Evolutionary conservation across 2,797 vertebrate genomes (phyloP), one percentile per base, ranked within the genome.

Genomic region (Lithobates pipiens): DNA sequence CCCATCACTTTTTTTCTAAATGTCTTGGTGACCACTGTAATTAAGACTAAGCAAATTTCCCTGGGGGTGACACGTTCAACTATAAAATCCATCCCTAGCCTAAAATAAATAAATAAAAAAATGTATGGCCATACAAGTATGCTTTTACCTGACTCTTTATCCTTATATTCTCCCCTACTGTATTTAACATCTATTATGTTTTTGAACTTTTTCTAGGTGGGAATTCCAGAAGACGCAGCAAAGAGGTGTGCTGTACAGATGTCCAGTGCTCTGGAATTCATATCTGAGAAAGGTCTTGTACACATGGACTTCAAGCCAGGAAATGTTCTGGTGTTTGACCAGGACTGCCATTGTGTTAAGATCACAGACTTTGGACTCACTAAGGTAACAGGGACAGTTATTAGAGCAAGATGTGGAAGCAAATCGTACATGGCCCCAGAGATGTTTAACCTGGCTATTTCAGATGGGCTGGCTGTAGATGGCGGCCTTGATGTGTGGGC

Each of bases 171-270:
- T 39, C 34, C 34, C 34, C 34, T 34, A 34, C 34, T 34, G 36
- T 7, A 44, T 44, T 39, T 39, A 7, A 3, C 34, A 34, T 39
- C 42, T 2, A 10, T 10, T 21, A 0, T 61, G 2, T 61, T 4
- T 61, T 18, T 61, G 7, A 39, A 7, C 23, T 61, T 18, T 18
- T 61, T 61, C 7, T 61, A 61, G 54, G 18, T 18, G 54, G 15
- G 54, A 18, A 23, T 61, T 61, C 54, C 54, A 23, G 54, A 61
- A 61, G 54, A 23, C 1, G 54, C 54, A 23, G 54, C 23, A 2
- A 74, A 74, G 21, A 74, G 71, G 11, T 74, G 71, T 74, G 71
- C 71, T 1, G 21, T 74, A 8, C 71, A 74, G 71, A 44, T 74
- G 9, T 44, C 71, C 39, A 74, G 71, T 27, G 71, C 42, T 44